Evolutionary conservation across 2,113 vertebrate species (phyloP).

Genomic region (Alouatta palliata): DNA sequence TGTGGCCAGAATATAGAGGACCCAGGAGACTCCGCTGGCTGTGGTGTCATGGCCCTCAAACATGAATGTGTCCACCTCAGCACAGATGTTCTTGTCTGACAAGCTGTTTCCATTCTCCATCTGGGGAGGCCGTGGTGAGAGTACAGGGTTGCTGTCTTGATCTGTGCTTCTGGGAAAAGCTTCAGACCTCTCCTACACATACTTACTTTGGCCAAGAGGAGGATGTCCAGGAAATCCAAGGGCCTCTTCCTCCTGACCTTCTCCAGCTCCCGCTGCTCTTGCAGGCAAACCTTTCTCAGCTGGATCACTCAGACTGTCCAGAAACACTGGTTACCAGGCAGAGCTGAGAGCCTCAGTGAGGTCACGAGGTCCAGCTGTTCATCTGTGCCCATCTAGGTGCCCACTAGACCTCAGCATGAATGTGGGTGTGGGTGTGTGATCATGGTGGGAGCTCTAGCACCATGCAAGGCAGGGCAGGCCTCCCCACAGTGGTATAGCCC

Average conservation of each 20-base stretch:
- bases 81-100: conserved; percentile 89
- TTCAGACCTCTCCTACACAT: background rate
- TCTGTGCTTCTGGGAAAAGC: background rate
- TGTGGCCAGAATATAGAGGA: conserved; percentile 88
- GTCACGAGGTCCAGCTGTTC: rapidly evolving
- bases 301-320: conserved; percentile 81
- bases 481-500: background rate
- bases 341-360: background rate
- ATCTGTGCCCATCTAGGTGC: background rate
- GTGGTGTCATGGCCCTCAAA: conserved; percentile 94
- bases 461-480: background rate
- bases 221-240: conserved; percentile 95
- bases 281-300: conserved; percentile 85
- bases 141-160: background rate
- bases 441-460: background rate
- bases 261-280: conserved; percentile 83
- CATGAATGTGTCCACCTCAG: conserved; percentile 96
- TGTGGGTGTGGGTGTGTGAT: background rate
- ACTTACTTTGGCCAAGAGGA: conserved; percentile 90
- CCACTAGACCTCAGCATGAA: background rate
- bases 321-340: background rate
- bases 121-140: conserved; percentile 66
- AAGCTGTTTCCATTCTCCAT: conserved; percentile 87
- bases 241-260: conserved; percentile 85
- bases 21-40: conserved; percentile 90